Base-by-base conservation (phyloP, 2,888 invertebrate genomes). In the Scaptomyza polygonia region DNA sequence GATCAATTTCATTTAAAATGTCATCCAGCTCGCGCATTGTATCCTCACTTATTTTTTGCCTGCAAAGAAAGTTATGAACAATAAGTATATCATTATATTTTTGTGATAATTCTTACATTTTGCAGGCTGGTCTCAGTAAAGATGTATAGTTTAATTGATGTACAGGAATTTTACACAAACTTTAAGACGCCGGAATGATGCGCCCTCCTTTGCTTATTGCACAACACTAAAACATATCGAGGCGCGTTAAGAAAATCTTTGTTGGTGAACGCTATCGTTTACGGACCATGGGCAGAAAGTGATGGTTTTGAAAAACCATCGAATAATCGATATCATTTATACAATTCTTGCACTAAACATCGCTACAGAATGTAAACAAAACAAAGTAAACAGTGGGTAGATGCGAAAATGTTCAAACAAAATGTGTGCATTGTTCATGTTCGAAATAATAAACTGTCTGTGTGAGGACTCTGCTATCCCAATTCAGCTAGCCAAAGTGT, bases 191-290 rank as follows among this genome's bases (percentile, higher is more conserved):
- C 8, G 0, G 18, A 27, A 25, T 14, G 36, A 30, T 45, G 16
- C 44, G 52, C 30, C 11, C 57, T 36, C 5, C 7, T 8, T 11
- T 9, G 9, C 8, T 48, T 29, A 25, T n/a, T 65, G 16, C 30
- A n/a, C 47, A 65, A 16, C 65, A 65, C 65, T 47, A n/a, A 3
- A 47, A 27, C 0, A 0, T 29, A 34, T 44, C 56, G 56, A 45
- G n/a, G 8, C 0, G n/a, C 0, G 3, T 2, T 5, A 36, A 14
- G 1, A 1, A 14, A 6, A 36, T 34, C n/a, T n/a, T n/a, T n/a
- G n/a, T n/a, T n/a, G n/a, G n/a, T n/a, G n/a, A n/a, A n/a, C n/a
- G n/a, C n/a, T n/a, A n/a, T n/a, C n/a, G n/a, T n/a, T n/a, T n/a
- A n/a, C n/a, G n/a, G n/a, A n/a, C n/a, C n/a, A n/a, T n/a, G n/a